Evolutionary conservation across 2,797 vertebrate species (phyloP).

Genomic region (Aeoliscus strigatus): DNA sequence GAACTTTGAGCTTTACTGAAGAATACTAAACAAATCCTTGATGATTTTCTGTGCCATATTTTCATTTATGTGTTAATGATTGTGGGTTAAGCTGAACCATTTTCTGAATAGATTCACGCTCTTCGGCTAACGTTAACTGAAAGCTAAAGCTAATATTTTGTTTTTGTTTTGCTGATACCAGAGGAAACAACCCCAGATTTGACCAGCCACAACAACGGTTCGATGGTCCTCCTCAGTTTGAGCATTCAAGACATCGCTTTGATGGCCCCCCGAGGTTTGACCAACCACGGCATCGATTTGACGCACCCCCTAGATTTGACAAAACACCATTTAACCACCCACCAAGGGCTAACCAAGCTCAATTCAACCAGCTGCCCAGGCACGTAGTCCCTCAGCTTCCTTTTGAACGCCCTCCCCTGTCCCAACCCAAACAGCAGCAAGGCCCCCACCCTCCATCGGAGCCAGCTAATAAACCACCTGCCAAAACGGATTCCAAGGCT

Average conservation of each 20-base stretch:
- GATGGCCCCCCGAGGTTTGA: constrained; percentile 82
- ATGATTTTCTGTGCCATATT: too few relatives aligned
- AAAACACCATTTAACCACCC: too few relatives aligned
- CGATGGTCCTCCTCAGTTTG: constrained; percentile 81
- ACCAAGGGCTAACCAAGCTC: constrained; percentile 48
- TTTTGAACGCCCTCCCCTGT: constrained; percentile 58
- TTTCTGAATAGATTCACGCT: not conserved
- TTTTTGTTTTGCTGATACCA: constrained; percentile 3
- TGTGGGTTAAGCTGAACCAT: too few relatives aligned
- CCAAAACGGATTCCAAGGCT: constrained; percentile 33
- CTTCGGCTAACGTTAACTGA: not conserved
- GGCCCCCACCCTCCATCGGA: constrained; percentile 36
- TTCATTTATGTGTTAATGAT: too few relatives aligned
- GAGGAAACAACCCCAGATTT: constrained; percentile 45
- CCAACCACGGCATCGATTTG: constrained; percentile 67
- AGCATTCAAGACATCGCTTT: constrained; percentile 73
- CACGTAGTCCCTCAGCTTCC: constrained; percentile 29
- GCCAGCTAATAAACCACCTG: constrained; percentile 16
- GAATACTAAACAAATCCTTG: too few relatives aligned
- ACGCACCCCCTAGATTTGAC: constrained; percentile 76
- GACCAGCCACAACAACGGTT: constrained; percentile 63
- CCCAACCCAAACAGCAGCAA: constrained; percentile 40
- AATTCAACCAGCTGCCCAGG: constrained; percentile 51
- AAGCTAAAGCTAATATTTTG: not conserved
- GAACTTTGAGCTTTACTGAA: too few relatives aligned